Evolutionary conservation across 2,113 vertebrate genomes (phyloP).

Genomic region (Periophthalmus modestus): DNA sequence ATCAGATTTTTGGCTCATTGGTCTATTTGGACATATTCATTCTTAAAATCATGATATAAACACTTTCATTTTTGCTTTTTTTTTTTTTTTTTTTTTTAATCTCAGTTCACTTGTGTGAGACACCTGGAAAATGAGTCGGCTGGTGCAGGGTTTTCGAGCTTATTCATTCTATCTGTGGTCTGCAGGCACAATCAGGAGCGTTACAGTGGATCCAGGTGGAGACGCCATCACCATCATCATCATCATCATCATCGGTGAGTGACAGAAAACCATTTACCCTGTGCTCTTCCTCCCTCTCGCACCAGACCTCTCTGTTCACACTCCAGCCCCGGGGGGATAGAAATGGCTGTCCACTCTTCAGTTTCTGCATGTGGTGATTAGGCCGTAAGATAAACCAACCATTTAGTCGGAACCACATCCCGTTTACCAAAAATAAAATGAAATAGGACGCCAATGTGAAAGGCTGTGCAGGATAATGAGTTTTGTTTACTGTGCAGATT

Average conservation of each 20-base stretch:
- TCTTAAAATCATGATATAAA: neutral
- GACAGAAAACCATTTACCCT: constrained; percentile 46
- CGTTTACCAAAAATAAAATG: constrained; percentile 38
- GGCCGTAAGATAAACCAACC: constrained; percentile 34
- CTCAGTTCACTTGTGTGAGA: constrained; percentile 20
- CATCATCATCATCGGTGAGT: constrained; percentile 30
- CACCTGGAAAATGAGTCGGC: constrained; percentile 3
- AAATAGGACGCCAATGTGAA: constrained; percentile 43
- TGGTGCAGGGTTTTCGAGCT: neutral
- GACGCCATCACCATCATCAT: constrained; percentile 15
- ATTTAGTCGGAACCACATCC: constrained; percentile 34
- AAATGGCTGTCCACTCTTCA: constrained; percentile 42
- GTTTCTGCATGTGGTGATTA: constrained; percentile 41
- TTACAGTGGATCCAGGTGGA: constrained; percentile 20
- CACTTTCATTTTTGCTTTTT: neutral
- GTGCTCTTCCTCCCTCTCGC: constrained; percentile 1
- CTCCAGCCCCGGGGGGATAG: constrained; percentile 8
- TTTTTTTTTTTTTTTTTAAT: too few relatives aligned
- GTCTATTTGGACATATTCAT: too few relatives aligned
- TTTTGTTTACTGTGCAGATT: neutral
- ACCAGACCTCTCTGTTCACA: constrained; percentile 1
- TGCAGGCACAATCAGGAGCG: constrained; percentile 12
- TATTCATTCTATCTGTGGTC: constrained; percentile 13
- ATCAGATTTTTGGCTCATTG: too few relatives aligned
- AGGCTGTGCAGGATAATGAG: constrained; percentile 8